These are phyloP conservation scores for Allobates femoralis DNA, from an alignment of 2,797 vertebrate genomes.

Conservation along the genomic window DNA sequence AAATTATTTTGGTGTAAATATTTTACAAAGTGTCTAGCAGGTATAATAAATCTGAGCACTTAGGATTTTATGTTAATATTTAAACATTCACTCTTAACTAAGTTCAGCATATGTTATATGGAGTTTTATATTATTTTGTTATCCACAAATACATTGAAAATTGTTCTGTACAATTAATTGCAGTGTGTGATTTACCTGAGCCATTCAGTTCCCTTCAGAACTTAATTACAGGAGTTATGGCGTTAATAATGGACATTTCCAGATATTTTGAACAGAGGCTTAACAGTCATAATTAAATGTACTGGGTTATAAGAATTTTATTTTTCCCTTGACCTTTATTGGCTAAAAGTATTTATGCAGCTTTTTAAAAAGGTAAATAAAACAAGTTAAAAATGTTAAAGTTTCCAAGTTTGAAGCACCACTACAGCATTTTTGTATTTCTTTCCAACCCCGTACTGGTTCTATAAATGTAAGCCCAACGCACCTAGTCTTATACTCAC, in stretches of 20 bases:
- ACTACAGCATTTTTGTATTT: too few relatives aligned
- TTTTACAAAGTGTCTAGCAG: slow-evolving; percentile 39
- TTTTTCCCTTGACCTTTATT: not conserved
- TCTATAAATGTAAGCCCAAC: too few relatives aligned
- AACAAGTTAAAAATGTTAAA: too few relatives aligned
- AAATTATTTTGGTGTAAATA: slow-evolving; percentile 43
- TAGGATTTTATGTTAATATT: slow-evolving; percentile 37
- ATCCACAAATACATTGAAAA: not conserved
- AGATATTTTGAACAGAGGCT: not conserved
- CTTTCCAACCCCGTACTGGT: too few relatives aligned
- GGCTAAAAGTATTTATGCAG: too few relatives aligned
- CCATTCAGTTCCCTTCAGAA: not conserved
- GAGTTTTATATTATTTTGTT: not conserved
- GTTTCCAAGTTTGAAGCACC: too few relatives aligned
- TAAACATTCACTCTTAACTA: not conserved
- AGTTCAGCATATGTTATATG: slow-evolving; percentile 16
- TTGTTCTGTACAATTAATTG: slow-evolving; percentile 15
- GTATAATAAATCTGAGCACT: slow-evolving; percentile 27
- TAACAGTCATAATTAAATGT: not conserved
- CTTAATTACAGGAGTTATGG: slow-evolving; percentile 6
- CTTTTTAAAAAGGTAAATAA: too few relatives aligned
- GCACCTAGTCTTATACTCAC: too few relatives aligned
- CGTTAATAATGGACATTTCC: not conserved
- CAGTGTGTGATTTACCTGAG: not conserved
- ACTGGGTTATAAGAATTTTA: not conserved